Percentiles rank a stretch among this genome's conserved stretches.
Conservation (phyloP, 2,113 vertebrate species). For the Spheniscus mendiculus region DNA sequence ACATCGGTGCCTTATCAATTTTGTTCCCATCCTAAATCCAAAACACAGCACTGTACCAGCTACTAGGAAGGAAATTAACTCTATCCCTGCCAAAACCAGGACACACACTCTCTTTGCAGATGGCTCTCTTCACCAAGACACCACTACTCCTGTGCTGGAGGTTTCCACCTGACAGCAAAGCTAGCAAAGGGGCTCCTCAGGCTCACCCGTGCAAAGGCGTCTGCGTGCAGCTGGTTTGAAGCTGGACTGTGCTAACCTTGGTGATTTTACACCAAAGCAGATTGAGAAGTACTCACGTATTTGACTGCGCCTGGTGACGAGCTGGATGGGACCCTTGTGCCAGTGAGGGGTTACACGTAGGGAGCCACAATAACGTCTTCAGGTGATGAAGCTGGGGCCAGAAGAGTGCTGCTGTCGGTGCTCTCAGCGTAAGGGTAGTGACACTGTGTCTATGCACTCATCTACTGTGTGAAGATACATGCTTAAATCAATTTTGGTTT, state of each 20-base stretch:
- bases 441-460: neutral
- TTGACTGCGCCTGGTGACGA: neutral
- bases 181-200: neutral
- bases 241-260: neutral
- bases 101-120: neutral
- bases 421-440: neutral
- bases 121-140: neutral
- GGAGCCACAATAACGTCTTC: neutral
- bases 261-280: neutral
- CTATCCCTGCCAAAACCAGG: no score
- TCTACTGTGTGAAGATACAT: neutral
- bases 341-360: fast-evolving
- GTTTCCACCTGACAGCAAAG: neutral
- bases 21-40: no score
- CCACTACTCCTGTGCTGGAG: neutral
- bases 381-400: neutral
- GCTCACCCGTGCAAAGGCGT: neutral
- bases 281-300: neutral
- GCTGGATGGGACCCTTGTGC: neutral
- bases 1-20: no score
- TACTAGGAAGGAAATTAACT: no score
- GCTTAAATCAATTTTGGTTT: neutral
- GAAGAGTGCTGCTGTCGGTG: neutral
- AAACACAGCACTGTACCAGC: no score
- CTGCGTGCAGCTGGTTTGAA: neutral